These are phyloP conservation scores for Zygogramma bicolorata DNA, from an alignment of 2,888 invertebrate species.

Conservation along the genomic window DNA sequence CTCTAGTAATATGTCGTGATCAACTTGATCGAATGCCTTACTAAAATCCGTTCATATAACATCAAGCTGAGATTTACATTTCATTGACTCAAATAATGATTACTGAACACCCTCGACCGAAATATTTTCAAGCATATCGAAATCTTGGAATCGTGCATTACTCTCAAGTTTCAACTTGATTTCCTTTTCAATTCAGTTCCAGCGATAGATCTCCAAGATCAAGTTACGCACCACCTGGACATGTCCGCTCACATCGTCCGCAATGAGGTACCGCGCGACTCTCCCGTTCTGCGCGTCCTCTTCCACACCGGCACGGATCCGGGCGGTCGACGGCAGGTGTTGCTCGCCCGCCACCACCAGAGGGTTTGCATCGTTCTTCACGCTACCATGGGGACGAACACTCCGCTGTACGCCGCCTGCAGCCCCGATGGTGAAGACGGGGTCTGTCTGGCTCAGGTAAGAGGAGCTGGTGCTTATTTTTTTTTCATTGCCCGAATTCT, in stretches of 20 bases:
- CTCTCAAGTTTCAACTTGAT: too few relatives aligned
- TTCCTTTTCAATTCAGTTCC: too few relatives aligned
- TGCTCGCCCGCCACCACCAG: constrained; percentile 74
- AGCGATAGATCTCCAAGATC: constrained; percentile 70
- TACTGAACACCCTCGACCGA: too few relatives aligned
- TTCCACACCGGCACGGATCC: constrained; percentile 93
- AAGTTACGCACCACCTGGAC: constrained; percentile 84
- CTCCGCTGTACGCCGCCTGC: constrained; percentile 87
- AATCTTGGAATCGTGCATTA: too few relatives aligned
- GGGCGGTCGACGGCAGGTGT: constrained; percentile 79
- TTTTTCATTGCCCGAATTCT: too few relatives aligned
- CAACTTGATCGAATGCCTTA: too few relatives aligned
- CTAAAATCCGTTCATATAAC: too few relatives aligned
- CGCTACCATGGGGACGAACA: constrained; percentile 73
- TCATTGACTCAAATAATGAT: too few relatives aligned
- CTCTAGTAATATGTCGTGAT: too few relatives aligned
- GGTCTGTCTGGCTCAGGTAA: constrained; percentile 81
- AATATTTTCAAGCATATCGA: too few relatives aligned
- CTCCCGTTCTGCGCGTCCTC: constrained; percentile 90
- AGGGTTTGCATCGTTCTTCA: constrained; percentile 83
- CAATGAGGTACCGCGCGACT: constrained; percentile 85
- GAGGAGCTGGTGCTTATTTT: too few relatives aligned
- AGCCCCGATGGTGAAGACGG: constrained; percentile 94
- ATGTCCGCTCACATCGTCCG: constrained; percentile 96
- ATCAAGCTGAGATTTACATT: too few relatives aligned